Conservation (phyloP, 2,113 vertebrate species). For the Aldabrachelys gigantea region DNA sequence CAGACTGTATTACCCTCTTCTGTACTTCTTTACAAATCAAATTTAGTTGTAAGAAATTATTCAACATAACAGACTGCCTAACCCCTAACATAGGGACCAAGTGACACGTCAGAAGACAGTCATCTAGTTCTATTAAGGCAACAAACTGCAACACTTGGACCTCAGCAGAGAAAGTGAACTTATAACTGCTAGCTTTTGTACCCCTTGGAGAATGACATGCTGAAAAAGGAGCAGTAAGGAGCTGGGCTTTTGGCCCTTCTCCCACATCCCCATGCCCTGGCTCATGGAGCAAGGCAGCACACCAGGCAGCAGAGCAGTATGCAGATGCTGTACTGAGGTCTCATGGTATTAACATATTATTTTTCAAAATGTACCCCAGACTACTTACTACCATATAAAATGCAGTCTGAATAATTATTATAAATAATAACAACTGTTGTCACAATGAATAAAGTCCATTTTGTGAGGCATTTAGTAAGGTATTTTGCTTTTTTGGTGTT, state of each 20-base stretch:
- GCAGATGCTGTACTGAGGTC: neutral
- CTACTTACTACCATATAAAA: neutral
- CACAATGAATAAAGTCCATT: neutral
- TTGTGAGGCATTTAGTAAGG: neutral
- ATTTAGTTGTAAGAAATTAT: neutral
- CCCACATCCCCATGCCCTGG: neutral
- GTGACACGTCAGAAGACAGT: neutral
- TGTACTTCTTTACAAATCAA: neutral
- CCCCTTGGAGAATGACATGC: accelerated
- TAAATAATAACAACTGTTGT: neutral
- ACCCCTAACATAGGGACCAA: neutral
- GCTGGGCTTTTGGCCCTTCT: neutral
- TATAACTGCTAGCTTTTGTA: accelerated
- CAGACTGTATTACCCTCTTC: neutral
- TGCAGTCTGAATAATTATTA: accelerated
- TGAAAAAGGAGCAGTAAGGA: neutral
- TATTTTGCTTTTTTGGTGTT: neutral
- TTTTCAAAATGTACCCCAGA: neutral
- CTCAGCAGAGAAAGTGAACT: neutral
- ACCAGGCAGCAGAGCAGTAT: neutral
- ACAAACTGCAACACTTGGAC: neutral
- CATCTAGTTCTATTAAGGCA: neutral
- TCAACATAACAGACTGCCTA: neutral
- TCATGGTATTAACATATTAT: neutral
- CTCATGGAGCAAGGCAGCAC: accelerated